A percentile compares a stretch with the other conserved stretches of the same genome.
phyloP scores from a whole-genome alignment of 2,113 vertebrate genomes.

The Nicator chloris region DNA sequence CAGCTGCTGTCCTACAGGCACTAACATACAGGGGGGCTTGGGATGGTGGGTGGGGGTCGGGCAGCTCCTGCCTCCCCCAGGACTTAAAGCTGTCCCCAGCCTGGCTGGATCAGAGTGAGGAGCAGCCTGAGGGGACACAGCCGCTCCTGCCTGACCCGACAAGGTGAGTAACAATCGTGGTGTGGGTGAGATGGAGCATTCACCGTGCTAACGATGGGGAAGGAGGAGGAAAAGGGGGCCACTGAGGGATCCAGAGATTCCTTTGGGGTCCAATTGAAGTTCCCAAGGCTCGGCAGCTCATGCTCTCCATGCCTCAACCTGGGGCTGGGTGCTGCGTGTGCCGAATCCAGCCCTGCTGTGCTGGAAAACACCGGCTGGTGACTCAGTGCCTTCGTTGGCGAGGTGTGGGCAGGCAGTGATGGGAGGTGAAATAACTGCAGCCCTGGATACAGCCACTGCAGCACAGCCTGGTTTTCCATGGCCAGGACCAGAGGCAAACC shows the following conservation, averaged over 20 bases:
- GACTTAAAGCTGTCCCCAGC: neutral
- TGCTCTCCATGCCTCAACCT: rapidly evolving
- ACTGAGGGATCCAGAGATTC: neutral
- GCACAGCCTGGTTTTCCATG: neutral
- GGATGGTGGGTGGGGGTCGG: neutral
- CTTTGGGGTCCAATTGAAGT: neutral
- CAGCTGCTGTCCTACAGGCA: neutral
- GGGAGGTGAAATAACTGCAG: constrained; percentile 30
- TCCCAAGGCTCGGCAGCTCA: rapidly evolving
- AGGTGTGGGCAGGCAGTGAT: constrained; percentile 42
- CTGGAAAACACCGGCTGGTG: constrained; percentile 22
- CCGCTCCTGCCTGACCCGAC: rapidly evolving
- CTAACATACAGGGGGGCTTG: neutral
- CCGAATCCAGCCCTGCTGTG: neutral
- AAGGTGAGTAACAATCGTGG: neutral
- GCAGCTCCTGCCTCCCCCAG: neutral
- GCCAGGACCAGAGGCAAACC: neutral
- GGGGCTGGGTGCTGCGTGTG: neutral
- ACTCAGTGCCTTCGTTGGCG: neutral
- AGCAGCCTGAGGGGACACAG: neutral
- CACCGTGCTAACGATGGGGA: rapidly evolving
- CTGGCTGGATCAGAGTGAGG: neutral
- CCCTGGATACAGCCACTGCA: neutral
- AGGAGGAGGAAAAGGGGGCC: neutral
- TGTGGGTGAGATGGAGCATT: neutral